Evolutionary conservation across 2,113 vertebrate species (phyloP).

Genomic region (Macquaria ambigua): DNA sequence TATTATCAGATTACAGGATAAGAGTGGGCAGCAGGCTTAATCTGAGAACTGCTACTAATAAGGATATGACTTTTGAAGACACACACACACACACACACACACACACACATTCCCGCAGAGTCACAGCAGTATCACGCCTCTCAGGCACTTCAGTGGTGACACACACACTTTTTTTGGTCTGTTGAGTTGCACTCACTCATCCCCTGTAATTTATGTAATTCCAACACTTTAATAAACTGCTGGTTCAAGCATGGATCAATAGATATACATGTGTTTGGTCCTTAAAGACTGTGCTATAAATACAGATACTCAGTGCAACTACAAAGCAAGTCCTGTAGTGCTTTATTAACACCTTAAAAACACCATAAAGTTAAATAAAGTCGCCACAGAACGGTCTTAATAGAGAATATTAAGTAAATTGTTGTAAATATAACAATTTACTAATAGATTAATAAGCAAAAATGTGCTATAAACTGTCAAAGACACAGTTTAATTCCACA

Average conservation of each 20-base stretch:
- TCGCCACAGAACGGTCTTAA: no score
- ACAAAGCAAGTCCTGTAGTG: background rate
- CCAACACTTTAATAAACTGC: background rate
- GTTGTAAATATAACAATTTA: no score
- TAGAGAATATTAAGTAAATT: background rate
- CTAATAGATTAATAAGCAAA: background rate
- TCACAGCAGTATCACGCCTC: background rate
- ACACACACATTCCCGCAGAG: constrained; percentile 8
- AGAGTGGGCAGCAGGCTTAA: background rate
- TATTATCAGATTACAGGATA: constrained; percentile 33
- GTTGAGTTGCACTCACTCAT: background rate
- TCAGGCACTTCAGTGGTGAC: background rate
- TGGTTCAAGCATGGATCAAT: background rate
- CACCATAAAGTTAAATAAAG: background rate
- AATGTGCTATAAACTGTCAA: background rate
- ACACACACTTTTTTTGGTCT: background rate
- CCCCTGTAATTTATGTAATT: background rate
- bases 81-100: background rate
- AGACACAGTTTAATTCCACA: background rate
- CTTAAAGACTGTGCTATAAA: constrained; percentile 10
- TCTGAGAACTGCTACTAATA: constrained; percentile 20
- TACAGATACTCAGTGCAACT: background rate
- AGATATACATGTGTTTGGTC: background rate
- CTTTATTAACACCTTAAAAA: background rate
- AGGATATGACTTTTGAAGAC: constrained; percentile 12